phyloP scores from a whole-genome alignment of 2,797 vertebrate species.

The Sebastes nivosus region DNA sequence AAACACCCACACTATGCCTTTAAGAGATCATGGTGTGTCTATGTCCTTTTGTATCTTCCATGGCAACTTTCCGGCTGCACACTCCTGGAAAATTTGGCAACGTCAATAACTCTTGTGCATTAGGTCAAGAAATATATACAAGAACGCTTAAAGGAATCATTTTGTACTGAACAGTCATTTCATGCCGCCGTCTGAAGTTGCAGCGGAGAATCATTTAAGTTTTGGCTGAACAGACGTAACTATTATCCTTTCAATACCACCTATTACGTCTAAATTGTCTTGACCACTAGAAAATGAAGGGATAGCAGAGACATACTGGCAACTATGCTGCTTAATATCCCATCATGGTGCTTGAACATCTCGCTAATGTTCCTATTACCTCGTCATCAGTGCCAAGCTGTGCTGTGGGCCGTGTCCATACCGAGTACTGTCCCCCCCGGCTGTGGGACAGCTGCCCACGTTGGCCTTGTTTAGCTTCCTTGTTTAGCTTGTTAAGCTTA shows the following conservation, averaged over 20 bases:
- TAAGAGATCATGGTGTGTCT: not conserved
- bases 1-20: no score
- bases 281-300: slow-evolving; percentile 38
- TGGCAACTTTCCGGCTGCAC: not conserved
- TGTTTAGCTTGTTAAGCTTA: slow-evolving; percentile 24
- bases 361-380: slow-evolving; percentile 39
- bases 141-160: not conserved
- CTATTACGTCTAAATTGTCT: slow-evolving; percentile 34
- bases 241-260: slow-evolving; percentile 37
- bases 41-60: not conserved
- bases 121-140: not conserved
- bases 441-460: slow-evolving; percentile 19
- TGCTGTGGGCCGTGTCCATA: slow-evolving; percentile 2
- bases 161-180: not conserved
- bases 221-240: slow-evolving; percentile 4
- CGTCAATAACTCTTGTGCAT: not conserved
- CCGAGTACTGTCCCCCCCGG: not conserved
- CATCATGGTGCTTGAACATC: slow-evolving; percentile 26
- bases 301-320: slow-evolving; percentile 24
- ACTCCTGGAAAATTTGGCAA: not conserved
- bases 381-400: slow-evolving; percentile 22
- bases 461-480: slow-evolving; percentile 25
- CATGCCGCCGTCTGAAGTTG: not conserved
- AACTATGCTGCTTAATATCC: slow-evolving; percentile 35
- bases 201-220: not conserved